Evolutionary conservation across 2,113 vertebrate species (phyloP), one percentile per base, ranked within the genome.

Genomic region (Sinocyclocheilus maitianheensis): DNA sequence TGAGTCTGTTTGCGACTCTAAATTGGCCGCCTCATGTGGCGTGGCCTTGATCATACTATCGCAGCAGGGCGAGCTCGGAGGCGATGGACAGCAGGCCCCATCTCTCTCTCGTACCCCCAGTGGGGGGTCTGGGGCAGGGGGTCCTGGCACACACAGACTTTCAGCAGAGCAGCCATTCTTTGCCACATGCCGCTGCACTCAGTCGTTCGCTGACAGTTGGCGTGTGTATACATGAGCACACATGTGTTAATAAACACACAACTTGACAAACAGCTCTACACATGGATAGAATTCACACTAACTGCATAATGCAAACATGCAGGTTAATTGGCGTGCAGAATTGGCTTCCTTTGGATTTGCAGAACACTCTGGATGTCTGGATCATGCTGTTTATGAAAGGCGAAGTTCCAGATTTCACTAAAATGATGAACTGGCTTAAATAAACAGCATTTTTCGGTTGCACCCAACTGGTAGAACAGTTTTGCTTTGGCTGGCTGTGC

Each of bases 11-110:
- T 87, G 88, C 13, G 85, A 82, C 86, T 93, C 86, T 92, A 82
- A 84, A 92, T 93, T 93, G 91, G 90, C 40, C 55, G 75, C 91
- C 91, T 89, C 93, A 90, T 94, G 92, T 92, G 87, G 93, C 2
- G 90, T 86, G 40, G 85, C 88, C 84, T 92, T 88, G 90, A 90
- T 91, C 75, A 79, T 92, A 91, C 91, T 91, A 90, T 94, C 91
- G 93, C 92, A 93, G 91, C 62, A 22, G 86, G 72, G 7, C 22
- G 55, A 84, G 77, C 88, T 81, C 13, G 72, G 77, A 85, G 51
- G 82, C 4, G 37, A 71, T 72, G 58, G 81, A 43, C 34, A 74
- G 81, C 75, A 46, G 88, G 37, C 30, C 26, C 74, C 53, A 13
- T 71, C 34, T 43, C 75, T 74, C 43, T 78, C 55, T 77, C 69